Evolutionary conservation across 1,140 invertebrate genomes (phyloP), one percentile per base, ranked within the genome.

Genomic region (Platyura marginata): DNA sequence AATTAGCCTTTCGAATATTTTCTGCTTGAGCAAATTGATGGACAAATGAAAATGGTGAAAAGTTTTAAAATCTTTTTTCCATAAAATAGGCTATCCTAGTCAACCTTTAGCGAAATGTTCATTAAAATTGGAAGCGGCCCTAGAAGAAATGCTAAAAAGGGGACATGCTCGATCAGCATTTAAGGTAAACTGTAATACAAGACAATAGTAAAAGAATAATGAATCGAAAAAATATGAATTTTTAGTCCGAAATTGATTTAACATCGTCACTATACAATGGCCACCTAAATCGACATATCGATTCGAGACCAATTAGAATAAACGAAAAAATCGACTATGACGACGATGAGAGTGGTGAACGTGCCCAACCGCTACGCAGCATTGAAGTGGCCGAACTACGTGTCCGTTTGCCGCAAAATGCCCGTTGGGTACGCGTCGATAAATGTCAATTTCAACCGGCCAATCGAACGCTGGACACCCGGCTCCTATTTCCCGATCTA

Each of bases 401-500:
- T 6, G 25, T 29, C 25, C 63, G 73, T 21, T 61, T 79, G 6
- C 72, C 73, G 4, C 61, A 66, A 49, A 71, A 67, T 42, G 65
- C 61, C 34, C 70, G 71, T 40, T 77, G 74, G 74, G 74, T 77
- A 6, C 62, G 69, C 34, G 74, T 84, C 0, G 79, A 84, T 47
- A 74, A 72, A 51, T 85, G 81, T 51, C 65, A 72, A 43, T 84
- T 76, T 55, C 75, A 82, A 51, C 78, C 79, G 1, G 64, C 67
- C 41, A 80, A 77, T 45, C 69, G 74, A n/a, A 81, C 77, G 5
- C 58, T 85, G 1, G 75, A 79, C 42, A 82, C 79, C 1, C 71
- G 80, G 49, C 63, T 86, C 0, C 64, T 80, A 2, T 82, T 86
- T 55, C 77, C 79, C 45, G 81, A 85, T 51, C 56, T 86, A 10